A percentile compares a stretch with the other conserved stretches of the same genome.
Conservation (phyloP, 2,888 invertebrate species). For the Arge pagana region DNA sequence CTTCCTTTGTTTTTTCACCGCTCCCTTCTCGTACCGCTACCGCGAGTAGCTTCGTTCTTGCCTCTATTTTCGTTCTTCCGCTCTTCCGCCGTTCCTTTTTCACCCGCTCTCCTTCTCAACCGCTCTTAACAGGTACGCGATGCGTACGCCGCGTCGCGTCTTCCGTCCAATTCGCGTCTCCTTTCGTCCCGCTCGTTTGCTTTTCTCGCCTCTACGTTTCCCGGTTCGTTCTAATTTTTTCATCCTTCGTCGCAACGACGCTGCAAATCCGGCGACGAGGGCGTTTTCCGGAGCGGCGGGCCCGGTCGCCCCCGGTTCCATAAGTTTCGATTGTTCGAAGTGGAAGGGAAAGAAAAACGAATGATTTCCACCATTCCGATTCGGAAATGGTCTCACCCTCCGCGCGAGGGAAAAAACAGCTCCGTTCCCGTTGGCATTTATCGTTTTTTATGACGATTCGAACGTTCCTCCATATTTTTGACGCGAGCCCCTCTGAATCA, state of each 20-base stretch:
- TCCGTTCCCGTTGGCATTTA: conserved; percentile 28
- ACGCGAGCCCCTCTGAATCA: no score
- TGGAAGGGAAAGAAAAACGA: no score
- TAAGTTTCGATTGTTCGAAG: conserved; percentile 16
- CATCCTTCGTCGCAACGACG: conserved; percentile 35
- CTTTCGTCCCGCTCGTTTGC: conserved; percentile 7
- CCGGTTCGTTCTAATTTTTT: no score
- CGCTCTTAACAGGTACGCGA: conserved; percentile 10
- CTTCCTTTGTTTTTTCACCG: no score
- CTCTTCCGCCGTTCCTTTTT: conserved; percentile 27
- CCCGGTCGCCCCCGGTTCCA: conserved; percentile 4
- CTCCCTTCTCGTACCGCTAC: conserved; percentile 35
- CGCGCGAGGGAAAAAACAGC: no score
- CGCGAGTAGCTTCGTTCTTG: conserved; percentile 10
- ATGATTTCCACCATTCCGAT: conserved; percentile 15
- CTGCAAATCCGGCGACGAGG: no score
- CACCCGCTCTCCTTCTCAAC: conserved; percentile 24
- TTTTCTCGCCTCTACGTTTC: conserved; percentile 26
- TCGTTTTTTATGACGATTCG: conserved; percentile 36
- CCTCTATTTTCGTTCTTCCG: conserved; percentile 10
- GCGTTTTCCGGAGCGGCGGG: neutral
- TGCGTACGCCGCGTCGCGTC: conserved; percentile 16
- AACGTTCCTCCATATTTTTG: no score
- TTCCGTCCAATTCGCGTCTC: neutral
- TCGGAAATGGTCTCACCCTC: conserved; percentile 19